Conservation (phyloP, 2,888 invertebrate species). For the Dascillus cervinus region DNA sequence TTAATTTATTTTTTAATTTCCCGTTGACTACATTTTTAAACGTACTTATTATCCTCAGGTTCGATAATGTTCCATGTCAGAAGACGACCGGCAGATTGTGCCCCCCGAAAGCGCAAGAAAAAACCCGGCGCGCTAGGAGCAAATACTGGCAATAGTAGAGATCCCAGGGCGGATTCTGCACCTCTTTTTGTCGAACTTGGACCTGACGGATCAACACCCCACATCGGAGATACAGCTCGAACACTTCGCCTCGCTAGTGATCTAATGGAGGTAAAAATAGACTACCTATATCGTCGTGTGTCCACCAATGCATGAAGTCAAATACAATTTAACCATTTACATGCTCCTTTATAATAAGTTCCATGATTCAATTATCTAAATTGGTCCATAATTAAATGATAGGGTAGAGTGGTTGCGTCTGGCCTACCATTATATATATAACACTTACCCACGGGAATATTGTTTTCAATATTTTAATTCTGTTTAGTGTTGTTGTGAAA, state of each 20-base stretch:
- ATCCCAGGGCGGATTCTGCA: constrained; percentile 50
- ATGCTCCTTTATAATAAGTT: background rate
- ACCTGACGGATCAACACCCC: constrained; percentile 62
- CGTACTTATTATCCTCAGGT: too few species aligned
- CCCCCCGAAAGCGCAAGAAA: constrained; percentile 83
- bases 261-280: constrained; percentile 59
- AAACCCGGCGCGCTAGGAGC: constrained; percentile 47
- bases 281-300: background rate
- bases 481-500: too few species aligned
- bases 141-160: constrained; percentile 49
- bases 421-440: too few species aligned
- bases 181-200: constrained; percentile 76
- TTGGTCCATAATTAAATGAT: constrained; percentile 8
- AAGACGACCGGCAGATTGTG: constrained; percentile 84
- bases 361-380: background rate
- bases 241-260: constrained; percentile 54
- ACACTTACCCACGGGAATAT: too few species aligned
- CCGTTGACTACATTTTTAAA: too few species aligned
- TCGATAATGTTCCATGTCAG: constrained; percentile 97
- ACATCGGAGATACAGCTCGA: constrained; percentile 53
- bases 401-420: background rate
- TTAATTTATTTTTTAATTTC: too few species aligned
- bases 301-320: background rate
- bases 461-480: too few species aligned
- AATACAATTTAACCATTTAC: background rate